These are phyloP conservation scores for Netelia virgata DNA, from an alignment of 2,888 invertebrate species.

Conservation along the genomic window DNA sequence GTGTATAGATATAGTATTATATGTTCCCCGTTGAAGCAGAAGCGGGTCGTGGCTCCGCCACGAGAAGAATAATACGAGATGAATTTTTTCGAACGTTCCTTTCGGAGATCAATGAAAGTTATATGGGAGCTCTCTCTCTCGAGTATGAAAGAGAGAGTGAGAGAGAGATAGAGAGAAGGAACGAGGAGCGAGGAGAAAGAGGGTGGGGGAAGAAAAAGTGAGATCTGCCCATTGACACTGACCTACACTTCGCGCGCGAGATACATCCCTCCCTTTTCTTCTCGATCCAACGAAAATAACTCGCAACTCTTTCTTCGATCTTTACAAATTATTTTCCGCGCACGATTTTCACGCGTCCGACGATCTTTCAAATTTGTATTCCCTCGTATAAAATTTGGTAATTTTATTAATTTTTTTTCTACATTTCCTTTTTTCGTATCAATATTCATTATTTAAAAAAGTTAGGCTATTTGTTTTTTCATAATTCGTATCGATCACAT, in stretches of 20 bases:
- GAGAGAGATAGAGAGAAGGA: constrained; percentile 20
- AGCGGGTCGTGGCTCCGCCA: background rate
- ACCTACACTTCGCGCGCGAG: constrained; percentile 7
- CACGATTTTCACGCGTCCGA: too few relatives aligned
- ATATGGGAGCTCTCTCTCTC: background rate
- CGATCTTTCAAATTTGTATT: background rate
- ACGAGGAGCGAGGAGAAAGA: background rate
- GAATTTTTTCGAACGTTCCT: background rate
- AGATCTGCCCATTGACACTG: constrained; percentile 66
- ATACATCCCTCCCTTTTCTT: background rate
- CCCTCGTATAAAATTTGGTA: background rate
- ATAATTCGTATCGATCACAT: background rate
- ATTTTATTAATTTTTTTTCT: background rate
- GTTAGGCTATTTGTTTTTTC: background rate
- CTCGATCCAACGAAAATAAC: background rate
- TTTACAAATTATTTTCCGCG: background rate
- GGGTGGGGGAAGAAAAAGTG: constrained; percentile 51
- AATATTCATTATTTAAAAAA: background rate
- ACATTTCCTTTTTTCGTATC: background rate
- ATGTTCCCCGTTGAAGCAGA: too few relatives aligned
- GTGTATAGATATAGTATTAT: too few relatives aligned
- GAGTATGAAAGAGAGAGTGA: constrained; percentile 11
- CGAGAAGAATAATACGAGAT: background rate
- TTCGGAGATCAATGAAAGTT: constrained; percentile 23
- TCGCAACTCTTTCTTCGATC: background rate